phyloP scores from a whole-genome alignment of 2,113 vertebrate genomes.

The Ciconia stormi region DNA sequence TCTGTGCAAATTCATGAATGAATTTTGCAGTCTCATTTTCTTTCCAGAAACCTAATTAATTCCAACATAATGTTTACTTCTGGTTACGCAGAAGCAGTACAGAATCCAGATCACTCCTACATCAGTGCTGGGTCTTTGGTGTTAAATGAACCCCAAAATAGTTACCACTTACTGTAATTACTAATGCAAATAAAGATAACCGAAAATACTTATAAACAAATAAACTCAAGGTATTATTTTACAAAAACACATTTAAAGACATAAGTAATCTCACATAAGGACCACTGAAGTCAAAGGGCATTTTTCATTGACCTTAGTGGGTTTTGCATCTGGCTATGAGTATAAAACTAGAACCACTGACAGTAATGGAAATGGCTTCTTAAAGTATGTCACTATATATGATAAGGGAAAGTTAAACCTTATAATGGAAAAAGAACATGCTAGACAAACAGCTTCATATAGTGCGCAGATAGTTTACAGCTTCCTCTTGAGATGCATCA shows the following conservation, averaged over 20 bases:
- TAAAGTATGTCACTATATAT: neutral
- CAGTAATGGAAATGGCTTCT: constrained; percentile 15
- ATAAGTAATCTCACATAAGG: neutral
- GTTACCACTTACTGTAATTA: neutral
- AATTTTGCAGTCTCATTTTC: neutral
- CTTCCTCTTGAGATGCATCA: neutral
- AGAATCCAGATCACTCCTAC: neutral
- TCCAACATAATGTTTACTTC: neutral
- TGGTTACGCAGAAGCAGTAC: neutral
- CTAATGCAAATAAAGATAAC: neutral
- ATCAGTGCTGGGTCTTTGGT: neutral
- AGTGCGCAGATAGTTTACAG: neutral
- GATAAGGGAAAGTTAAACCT: neutral
- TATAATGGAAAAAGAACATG: neutral
- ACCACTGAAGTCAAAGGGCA: neutral
- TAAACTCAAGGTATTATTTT: neutral
- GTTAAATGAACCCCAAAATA: neutral
- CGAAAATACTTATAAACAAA: neutral
- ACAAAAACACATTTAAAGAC: neutral
- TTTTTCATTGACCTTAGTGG: neutral
- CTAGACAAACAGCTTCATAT: neutral
- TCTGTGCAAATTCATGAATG: neutral
- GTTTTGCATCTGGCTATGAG: neutral
- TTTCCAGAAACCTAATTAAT: neutral
- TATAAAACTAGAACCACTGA: neutral